Evolutionary conservation across 2,797 vertebrate species (phyloP).

Genomic region (Rhinoraja longicauda): DNA sequence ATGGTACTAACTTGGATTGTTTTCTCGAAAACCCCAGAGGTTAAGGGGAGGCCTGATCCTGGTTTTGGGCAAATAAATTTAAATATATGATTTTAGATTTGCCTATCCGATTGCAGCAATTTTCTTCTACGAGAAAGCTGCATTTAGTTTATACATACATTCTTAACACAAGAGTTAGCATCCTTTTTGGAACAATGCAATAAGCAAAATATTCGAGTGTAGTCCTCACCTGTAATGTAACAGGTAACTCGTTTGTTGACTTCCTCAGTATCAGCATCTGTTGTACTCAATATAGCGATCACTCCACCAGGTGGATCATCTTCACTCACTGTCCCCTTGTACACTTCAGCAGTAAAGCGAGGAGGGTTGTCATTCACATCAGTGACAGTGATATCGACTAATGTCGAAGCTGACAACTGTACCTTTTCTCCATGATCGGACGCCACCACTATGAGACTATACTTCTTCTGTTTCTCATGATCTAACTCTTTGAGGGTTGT

Average conservation of each 20-base stretch:
- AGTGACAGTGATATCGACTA: slow-evolving; percentile 78
- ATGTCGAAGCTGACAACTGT: slow-evolving; percentile 68
- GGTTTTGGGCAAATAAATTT: background rate
- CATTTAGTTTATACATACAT: too few species aligned
- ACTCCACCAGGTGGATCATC: slow-evolving; percentile 87
- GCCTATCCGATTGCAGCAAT: background rate
- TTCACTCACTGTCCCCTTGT: slow-evolving; percentile 96
- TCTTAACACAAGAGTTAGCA: too few species aligned
- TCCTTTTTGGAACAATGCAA: background rate
- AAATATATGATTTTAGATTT: background rate
- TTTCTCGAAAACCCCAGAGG: too few species aligned
- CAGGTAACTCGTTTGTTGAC: slow-evolving; percentile 84
- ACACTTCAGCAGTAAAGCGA: slow-evolving; percentile 90
- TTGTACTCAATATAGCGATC: slow-evolving; percentile 89
- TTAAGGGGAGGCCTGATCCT: too few species aligned
- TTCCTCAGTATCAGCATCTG: slow-evolving; percentile 82
- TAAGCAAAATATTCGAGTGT: background rate
- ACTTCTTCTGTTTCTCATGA: slow-evolving; percentile 69
- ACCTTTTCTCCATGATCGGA: slow-evolving; percentile 80
- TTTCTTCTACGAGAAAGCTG: too few species aligned
- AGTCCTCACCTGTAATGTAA: slow-evolving; percentile 82
- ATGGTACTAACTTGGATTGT: too few species aligned
- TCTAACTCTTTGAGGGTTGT: slow-evolving; percentile 86
- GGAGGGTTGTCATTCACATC: slow-evolving; percentile 94
- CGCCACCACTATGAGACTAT: slow-evolving; percentile 70